Evolutionary conservation across 2,797 vertebrate genomes (phyloP), one percentile per base, ranked within the genome.

Genomic region (Anas capensis): DNA sequence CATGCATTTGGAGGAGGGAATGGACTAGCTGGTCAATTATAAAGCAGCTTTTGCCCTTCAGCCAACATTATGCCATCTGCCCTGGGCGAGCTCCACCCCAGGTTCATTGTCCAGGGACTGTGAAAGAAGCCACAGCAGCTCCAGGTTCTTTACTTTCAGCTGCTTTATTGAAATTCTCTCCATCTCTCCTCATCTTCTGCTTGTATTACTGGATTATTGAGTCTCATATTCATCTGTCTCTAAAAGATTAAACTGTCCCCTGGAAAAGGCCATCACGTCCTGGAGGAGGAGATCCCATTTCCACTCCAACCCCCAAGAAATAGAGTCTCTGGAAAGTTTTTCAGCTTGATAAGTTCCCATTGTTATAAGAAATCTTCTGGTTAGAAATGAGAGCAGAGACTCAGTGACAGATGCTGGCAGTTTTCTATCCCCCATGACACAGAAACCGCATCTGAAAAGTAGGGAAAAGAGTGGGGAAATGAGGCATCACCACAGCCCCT

Each of bases 161-260:
- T 72, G 62, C 69, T 92, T 95, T 90, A 96, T 97, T 97, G 95
- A 97, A 97, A 98, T 98, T 98, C 97, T 93, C 42, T 82, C 82
- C 95, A 68, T 79, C 92, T 96, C 96, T 76, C 65, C 90, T 95
- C 60, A 93, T 88, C 95, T 95, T 94, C 88, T 71, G 92, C 91
- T 95, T 96, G 95, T 84, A 95, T 95, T 94, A 94, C 89, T 29
- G 54, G 96, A 97, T 97, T 95, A 97, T 78, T 90, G 95, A 92
- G 87, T 53, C 96, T 97, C 96, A 93, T 95, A 95, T 87, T 97
- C 97, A 97, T 97, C 97, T 97, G 95, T 97, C 97, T 98, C 92
- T 94, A 60, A 96, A 97, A 98, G 97, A 98, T 98, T 98, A 98
- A 98, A 97, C 94, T 82, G 64, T 97, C 96, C 95, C 94, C 94